Evolutionary conservation across 2,888 invertebrate genomes (phyloP).

Genomic region (Galeruca laticollis): DNA sequence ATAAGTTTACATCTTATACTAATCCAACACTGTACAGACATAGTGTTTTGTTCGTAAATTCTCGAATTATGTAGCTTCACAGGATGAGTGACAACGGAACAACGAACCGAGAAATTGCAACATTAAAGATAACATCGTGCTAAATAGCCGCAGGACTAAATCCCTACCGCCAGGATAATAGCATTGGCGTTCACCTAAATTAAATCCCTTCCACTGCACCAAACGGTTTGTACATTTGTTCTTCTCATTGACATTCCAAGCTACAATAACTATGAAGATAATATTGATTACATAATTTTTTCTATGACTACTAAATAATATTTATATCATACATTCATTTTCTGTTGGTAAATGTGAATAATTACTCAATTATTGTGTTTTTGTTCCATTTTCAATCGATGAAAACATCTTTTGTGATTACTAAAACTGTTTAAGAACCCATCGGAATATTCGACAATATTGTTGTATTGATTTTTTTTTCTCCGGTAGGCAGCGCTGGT

Average conservation of each 20-base stretch:
- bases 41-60: constrained; percentile 10
- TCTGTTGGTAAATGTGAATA: no score
- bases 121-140: constrained; percentile 67
- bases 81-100: constrained; percentile 60
- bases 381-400: no score
- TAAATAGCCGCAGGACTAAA: constrained; percentile 66
- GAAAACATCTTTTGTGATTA: no score
- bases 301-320: no score
- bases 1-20: not conserved
- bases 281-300: no score
- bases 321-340: no score
- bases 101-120: constrained; percentile 67
- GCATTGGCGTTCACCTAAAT: constrained; percentile 63
- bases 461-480: no score
- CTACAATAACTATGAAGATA: no score
- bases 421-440: no score
- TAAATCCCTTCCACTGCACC: constrained; percentile 62
- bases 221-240: constrained; percentile 59
- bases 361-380: no score
- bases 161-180: constrained; percentile 62
- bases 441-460: no score
- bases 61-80: constrained; percentile 38
- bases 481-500: no score
- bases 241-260: constrained; percentile 31
- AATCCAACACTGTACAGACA: constrained; percentile 3